Evolutionary conservation across 2,888 invertebrate species (phyloP).

Genomic region (Eremobia ochroleuca): DNA sequence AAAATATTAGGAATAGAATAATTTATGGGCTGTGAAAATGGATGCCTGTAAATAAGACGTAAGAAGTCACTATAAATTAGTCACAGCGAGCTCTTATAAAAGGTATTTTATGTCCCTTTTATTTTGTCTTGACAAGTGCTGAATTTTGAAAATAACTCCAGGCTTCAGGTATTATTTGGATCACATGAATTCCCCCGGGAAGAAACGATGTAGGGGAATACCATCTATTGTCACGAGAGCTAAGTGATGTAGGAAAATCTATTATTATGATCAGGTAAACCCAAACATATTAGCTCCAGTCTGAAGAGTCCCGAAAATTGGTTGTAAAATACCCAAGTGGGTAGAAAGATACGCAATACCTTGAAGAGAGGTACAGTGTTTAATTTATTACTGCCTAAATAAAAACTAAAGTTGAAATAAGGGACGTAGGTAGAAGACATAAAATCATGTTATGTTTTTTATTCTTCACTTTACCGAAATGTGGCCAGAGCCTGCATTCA

Average conservation of each 20-base stretch:
- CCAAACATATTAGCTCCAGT: not conserved
- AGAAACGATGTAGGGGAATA: not conserved
- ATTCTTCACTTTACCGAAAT: not conserved
- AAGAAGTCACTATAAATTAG: conserved; percentile 44
- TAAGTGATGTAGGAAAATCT: not conserved
- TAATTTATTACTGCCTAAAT: not conserved
- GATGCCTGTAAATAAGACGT: conserved; percentile 51
- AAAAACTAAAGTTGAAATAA: not conserved
- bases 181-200: not conserved
- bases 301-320: not conserved
- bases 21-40: conserved; percentile 55
- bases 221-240: not conserved
- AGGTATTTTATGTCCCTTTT: conserved; percentile 50
- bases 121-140: conserved; percentile 28
- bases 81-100: conserved; percentile 21
- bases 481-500: not conserved
- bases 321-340: not conserved
- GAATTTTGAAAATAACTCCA: conserved; percentile 25
- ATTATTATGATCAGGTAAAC: not conserved
- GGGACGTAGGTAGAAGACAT: not conserved
- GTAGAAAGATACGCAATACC: not conserved
- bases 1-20: conserved; percentile 56
- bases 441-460: not conserved
- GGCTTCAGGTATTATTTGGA: conserved; percentile 11
- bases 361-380: not conserved